Conservation (phyloP, 2,888 invertebrate genomes). For the Nomada ruficornis region DNA sequence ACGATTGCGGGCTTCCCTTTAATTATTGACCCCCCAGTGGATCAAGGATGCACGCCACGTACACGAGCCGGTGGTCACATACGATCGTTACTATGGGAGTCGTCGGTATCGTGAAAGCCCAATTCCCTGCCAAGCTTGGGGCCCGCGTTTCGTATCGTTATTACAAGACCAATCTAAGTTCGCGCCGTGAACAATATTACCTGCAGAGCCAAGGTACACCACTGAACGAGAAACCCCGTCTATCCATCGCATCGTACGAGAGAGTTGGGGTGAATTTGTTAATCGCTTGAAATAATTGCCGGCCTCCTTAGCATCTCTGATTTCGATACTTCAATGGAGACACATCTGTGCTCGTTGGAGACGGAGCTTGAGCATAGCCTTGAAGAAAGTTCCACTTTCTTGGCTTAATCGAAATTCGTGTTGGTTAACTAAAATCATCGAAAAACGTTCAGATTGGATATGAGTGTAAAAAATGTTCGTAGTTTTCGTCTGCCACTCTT, state of each 20-base stretch:
- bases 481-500: neutral
- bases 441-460: neutral
- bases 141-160: conserved; percentile 64
- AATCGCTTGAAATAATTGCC: conserved; percentile 51
- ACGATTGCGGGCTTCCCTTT: conserved; percentile 48
- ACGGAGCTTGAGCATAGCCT: conserved; percentile 1
- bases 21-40: conserved; percentile 54
- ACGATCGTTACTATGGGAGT: conserved; percentile 66
- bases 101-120: conserved; percentile 48
- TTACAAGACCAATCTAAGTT: conserved; percentile 73
- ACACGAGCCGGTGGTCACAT: conserved; percentile 7
- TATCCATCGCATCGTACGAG: neutral
- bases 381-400: neutral
- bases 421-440: conserved; percentile 16
- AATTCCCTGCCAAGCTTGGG: conserved; percentile 35
- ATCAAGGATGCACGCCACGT: conserved; percentile 43
- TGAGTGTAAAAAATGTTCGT: neutral
- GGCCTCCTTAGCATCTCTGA: conserved; percentile 13
- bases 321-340: conserved; percentile 35
- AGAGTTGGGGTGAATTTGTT: conserved; percentile 54
- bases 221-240: conserved; percentile 1
- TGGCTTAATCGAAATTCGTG: conserved; percentile 19
- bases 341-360: conserved; percentile 36
- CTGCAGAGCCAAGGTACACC: neutral
- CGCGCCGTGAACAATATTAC: conserved; percentile 71